phyloP scores from a whole-genome alignment of 2,797 vertebrate genomes.

The Parauchenoglanis punctatus region DNA sequence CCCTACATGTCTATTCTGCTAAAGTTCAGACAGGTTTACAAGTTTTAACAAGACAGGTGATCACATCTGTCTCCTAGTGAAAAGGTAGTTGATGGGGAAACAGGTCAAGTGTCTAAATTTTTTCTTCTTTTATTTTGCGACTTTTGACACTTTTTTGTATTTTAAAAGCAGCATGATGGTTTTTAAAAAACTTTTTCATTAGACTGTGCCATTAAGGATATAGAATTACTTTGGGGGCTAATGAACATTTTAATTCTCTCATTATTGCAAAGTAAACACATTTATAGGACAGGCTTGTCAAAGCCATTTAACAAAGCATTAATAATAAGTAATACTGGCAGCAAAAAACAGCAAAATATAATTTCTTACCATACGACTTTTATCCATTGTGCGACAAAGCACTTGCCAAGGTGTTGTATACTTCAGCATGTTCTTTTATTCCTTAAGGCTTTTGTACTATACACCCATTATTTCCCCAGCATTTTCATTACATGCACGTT shows the following conservation, averaged over 20 bases:
- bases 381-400: conserved; percentile 75
- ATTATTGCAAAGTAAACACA: conserved; percentile 8
- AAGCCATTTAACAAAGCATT: not conserved
- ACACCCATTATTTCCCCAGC: conserved; percentile 23
- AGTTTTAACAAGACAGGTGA: conserved; percentile 3
- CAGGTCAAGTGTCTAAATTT: no score
- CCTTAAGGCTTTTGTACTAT: conserved; percentile 31
- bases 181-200: not conserved
- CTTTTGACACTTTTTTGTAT: not conserved
- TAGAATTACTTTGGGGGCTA: not conserved
- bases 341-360: conserved; percentile 11
- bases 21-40: conserved; percentile 16
- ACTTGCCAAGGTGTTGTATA: conserved; percentile 78
- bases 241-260: not conserved
- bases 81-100: not conserved
- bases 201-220: not conserved
- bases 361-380: conserved; percentile 71
- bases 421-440: conserved; percentile 71
- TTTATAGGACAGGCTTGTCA: not conserved
- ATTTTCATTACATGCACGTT: conserved; percentile 48
- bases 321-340: not conserved
- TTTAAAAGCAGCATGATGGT: not conserved
- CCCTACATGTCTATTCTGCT: not conserved
- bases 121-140: no score
- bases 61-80: conserved; percentile 9